These are phyloP conservation scores for Acanthiza pusilla DNA, from an alignment of 2,797 vertebrate species.

Conservation along the genomic window DNA sequence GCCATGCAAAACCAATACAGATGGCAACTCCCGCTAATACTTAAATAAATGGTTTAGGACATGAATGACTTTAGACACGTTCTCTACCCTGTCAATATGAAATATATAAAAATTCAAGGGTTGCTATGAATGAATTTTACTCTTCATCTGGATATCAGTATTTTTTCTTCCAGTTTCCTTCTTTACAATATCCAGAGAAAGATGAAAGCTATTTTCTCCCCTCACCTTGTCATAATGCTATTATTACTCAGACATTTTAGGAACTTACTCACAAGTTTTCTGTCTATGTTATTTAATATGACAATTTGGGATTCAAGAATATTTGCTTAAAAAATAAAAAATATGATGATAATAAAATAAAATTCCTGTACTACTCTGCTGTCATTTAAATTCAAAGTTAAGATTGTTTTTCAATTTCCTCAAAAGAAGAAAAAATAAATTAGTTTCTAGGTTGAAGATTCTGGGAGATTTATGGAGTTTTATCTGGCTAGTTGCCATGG, in stretches of 20 bases:
- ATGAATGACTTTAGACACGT: neutral
- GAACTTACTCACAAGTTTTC: neutral
- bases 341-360: neutral
- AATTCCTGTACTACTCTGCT: neutral
- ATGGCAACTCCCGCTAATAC: neutral
- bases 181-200: neutral
- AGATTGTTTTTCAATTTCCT: neutral
- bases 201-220: accelerated
- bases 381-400: neutral
- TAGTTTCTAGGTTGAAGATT: neutral
- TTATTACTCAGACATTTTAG: neutral
- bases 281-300: neutral
- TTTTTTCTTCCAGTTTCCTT: neutral
- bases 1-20: neutral
- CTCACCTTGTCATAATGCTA: neutral
- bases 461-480: neutral
- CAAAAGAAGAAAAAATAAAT: neutral
- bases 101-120: neutral
- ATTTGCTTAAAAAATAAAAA: neutral
- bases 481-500: neutral
- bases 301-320: neutral
- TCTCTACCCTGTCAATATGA: neutral
- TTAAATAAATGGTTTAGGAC: neutral
- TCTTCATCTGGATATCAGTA: neutral
- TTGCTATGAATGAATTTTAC: neutral